Base-by-base conservation (phyloP, 2,797 vertebrate species). In the Sibirionetta formosa region DNA sequence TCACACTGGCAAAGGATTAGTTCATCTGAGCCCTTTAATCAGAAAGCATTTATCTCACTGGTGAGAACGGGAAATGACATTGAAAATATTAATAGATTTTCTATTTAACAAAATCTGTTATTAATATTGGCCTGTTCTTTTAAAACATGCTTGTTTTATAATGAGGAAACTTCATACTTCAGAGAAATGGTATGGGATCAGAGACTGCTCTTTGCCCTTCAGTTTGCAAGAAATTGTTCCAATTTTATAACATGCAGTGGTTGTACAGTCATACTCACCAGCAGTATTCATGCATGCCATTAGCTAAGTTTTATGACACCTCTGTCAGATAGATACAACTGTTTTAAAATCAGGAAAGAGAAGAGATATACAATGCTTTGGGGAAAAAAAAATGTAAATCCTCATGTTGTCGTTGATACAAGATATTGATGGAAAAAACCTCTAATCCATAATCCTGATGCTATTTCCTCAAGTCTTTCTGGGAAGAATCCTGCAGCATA, bases 381-480 rank as follows among this genome's bases (percentile, higher is more conserved):
- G 35, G 36, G 27, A 0, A 63, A 72, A 12, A 48, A 16, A 35
- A 18, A 7, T 22, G 40, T 18, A 33, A 48, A 58, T 58, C 36
- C 8, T 33, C 19, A 73, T 48, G 18, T 61, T 40, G 27, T 48
- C 13, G 16, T 33, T 33, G 24, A 44, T 13, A 36, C 2, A 44
- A 23, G 20, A 17, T 15, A 58, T 5, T 22, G 40, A 56, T 7
- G 26, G 42, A 63, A 54, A 88, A 68, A 1, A 0, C 3, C 22
- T 81, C 36, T 75, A 50, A 93, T 65, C 26, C 27, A 56, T 82
- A 95, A 91, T 48, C 60, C 71, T 73, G 57, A 73, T 60, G 60
- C 0, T 0, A 87, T 75, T 83, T 81, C 57, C 29, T 80, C 26
- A 57, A 19, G 10, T 57, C 44, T 38, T 88, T 50, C 44, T 7